These are phyloP conservation scores for Papilio xuthus DNA, from an alignment of 1,140 invertebrate genomes.

Conservation along the genomic window DNA sequence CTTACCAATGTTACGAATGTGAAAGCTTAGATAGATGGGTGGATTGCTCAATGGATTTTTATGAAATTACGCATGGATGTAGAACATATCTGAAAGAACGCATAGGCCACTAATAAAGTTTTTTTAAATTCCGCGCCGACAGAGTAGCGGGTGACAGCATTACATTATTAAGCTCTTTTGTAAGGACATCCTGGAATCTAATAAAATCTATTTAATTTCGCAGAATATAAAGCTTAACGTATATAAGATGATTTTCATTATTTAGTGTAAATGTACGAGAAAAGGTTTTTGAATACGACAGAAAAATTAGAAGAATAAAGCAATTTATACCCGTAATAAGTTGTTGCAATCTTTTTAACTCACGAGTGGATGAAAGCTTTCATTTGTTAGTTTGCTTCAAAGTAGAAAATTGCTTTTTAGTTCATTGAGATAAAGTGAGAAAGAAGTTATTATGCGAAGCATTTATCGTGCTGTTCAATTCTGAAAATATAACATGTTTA, in stretches of 20 bases:
- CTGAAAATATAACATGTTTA: neutral
- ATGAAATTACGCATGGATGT: too few relatives aligned
- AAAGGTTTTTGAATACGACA: slow-evolving; percentile 4
- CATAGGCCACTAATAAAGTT: too few relatives aligned
- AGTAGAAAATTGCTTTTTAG: slow-evolving; percentile 16
- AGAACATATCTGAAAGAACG: too few relatives aligned
- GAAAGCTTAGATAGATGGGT: too few relatives aligned
- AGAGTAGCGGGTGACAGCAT: too few relatives aligned
- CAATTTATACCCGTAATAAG: slow-evolving; percentile 13
- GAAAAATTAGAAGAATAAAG: slow-evolving; percentile 13
- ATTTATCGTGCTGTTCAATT: neutral
- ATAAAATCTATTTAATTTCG: neutral
- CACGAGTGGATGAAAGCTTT: slow-evolving; percentile 22
- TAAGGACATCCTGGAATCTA: too few relatives aligned
- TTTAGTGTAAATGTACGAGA: neutral
- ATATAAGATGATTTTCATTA: neutral
- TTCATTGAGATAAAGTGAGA: neutral
- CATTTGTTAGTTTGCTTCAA: slow-evolving; percentile 11
- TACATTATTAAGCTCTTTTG: too few relatives aligned
- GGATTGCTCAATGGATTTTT: too few relatives aligned
- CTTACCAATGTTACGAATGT: too few relatives aligned
- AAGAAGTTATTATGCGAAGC: neutral
- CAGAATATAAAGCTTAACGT: neutral
- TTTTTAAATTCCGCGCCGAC: too few relatives aligned
- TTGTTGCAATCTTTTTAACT: slow-evolving; percentile 17